A percentile compares a stretch with the other conserved stretches of the same genome.
phyloP scores from a whole-genome alignment of 1,140 invertebrate genomes.

The Aphelinus atriplicis region DNA sequence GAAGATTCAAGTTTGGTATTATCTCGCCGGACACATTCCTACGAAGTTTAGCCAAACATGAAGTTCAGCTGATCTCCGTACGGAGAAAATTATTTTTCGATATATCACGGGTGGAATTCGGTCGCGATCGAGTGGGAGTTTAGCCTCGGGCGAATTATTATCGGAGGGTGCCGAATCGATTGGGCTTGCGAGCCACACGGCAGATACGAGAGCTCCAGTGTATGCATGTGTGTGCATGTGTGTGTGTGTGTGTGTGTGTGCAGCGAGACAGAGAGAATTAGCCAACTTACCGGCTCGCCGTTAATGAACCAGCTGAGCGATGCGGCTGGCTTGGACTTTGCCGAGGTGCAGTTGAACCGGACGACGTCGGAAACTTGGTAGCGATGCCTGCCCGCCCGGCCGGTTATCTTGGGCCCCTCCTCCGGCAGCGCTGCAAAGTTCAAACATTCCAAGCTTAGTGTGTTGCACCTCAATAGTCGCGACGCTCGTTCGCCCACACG shows the following conservation, averaged over 20 bases:
- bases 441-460: too few species aligned
- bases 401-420: slow-evolving; percentile 73
- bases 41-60: too few species aligned
- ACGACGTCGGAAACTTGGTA: slow-evolving; percentile 76
- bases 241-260: not conserved
- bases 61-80: too few species aligned
- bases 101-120: too few species aligned
- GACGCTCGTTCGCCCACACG: too few species aligned
- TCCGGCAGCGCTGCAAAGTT: slow-evolving; percentile 71
- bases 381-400: slow-evolving; percentile 67
- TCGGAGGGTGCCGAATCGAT: not conserved
- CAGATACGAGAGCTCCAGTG: not conserved
- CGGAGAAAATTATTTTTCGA: too few species aligned
- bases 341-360: slow-evolving; percentile 76
- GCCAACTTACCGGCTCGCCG: slow-evolving; percentile 70
- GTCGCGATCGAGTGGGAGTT: too few species aligned
- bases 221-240: not conserved
- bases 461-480: too few species aligned
- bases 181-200: too few species aligned
- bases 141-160: slow-evolving; percentile 20
- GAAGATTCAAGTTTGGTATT: too few species aligned
- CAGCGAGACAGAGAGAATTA: not conserved
- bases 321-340: slow-evolving; percentile 76
- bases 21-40: too few species aligned
- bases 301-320: slow-evolving; percentile 80